Conservation (phyloP, 64 coral and sea anemone genomes). For the Actinia equina region DNA sequence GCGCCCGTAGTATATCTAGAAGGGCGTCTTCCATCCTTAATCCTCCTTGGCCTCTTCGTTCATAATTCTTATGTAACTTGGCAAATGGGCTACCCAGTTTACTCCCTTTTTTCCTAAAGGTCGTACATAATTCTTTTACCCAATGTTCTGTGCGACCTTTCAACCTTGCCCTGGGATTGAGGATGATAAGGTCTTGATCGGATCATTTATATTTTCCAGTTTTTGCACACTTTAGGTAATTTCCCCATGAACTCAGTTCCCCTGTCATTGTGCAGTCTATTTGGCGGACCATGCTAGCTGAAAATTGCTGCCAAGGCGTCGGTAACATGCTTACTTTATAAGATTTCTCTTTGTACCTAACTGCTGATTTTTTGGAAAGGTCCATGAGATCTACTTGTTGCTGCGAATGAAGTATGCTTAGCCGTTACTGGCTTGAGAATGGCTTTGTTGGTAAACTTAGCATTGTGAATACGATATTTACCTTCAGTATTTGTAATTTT, state of each 20-base stretch:
- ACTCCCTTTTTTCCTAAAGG: constrained; percentile 34
- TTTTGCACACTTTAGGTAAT: not conserved
- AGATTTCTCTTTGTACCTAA: no score
- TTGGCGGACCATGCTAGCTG: not conserved
- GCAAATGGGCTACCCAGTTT: constrained; percentile 49
- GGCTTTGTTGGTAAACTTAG: not conserved
- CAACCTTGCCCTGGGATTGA: constrained; percentile 50
- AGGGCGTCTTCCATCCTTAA: constrained; percentile 22
- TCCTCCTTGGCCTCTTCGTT: constrained; percentile 51
- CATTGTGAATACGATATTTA: not conserved
- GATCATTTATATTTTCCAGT: not conserved
- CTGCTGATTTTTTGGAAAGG: no score
- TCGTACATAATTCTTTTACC: constrained; percentile 50
- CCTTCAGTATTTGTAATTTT: not conserved
- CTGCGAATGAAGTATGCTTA: not conserved
- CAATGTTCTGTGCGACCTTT: constrained; percentile 40
- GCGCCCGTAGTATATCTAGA: constrained; percentile 40
- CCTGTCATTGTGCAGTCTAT: constrained; percentile 8
- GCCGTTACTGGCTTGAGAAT: not conserved
- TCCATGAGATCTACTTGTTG: not conserved
- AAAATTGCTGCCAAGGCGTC: not conserved
- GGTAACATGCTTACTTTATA: not conserved
- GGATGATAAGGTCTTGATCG: not conserved
- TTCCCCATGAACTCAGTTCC: constrained; percentile 6
- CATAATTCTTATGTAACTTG: constrained; percentile 26